Evolutionary conservation across 2,113 vertebrate genomes (phyloP).

Genomic region (Acrocephalus arundinaceus): DNA sequence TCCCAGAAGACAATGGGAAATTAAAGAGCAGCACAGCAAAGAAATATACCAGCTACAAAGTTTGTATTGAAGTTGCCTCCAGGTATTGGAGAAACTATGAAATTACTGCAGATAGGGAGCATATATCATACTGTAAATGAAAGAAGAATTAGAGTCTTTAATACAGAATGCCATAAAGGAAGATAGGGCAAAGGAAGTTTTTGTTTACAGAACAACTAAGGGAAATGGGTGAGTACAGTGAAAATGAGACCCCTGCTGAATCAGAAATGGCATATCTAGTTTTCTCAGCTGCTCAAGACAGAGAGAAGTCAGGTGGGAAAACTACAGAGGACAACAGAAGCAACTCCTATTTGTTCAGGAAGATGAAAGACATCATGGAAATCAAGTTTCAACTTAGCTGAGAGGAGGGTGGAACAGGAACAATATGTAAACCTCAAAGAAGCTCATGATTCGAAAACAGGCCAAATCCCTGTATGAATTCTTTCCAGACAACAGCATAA

Average conservation of each 20-base stretch:
- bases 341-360: constrained; percentile 32
- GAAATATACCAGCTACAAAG: neutral
- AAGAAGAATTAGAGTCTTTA: neutral
- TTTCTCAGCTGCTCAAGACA: constrained; percentile 4
- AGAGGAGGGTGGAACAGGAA: neutral
- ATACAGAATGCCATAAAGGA: neutral
- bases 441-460: constrained; percentile 9
- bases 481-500: constrained; percentile 22
- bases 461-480: constrained; percentile 22
- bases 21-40: neutral
- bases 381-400: constrained; percentile 6
- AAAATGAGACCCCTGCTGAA: constrained; percentile 26
- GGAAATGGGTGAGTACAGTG: neutral
- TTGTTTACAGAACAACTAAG: neutral
- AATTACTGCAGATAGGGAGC: neutral
- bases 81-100: neutral
- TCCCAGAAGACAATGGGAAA: neutral
- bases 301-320: constrained; percentile 41
- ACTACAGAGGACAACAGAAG: constrained; percentile 28
- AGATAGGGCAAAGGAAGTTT: neutral
- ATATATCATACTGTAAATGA: neutral
- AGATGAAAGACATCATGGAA: constrained; percentile 47
- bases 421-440: constrained; percentile 4
- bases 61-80: neutral
- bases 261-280: constrained; percentile 9